Evolutionary conservation across 2,888 invertebrate species (phyloP).

Genomic region (Odontomyia ornata): DNA sequence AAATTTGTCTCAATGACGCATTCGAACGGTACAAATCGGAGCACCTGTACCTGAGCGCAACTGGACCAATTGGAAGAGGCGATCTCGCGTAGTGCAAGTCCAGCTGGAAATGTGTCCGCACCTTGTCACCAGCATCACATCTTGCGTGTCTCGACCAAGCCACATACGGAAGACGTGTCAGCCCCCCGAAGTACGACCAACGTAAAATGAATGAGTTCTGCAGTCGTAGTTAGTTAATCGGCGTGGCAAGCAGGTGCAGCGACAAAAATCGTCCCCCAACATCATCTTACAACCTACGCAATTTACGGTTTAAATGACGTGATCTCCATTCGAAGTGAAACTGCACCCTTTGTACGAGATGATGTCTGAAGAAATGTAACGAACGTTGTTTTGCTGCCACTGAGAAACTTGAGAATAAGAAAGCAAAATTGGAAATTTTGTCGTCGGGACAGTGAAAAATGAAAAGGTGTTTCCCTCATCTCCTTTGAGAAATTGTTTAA

Average conservation of each 20-base stretch:
- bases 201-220: not conserved
- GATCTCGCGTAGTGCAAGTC: not conserved
- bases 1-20: not conserved
- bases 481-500: too few relatives aligned
- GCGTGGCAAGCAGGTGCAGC: not conserved
- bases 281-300: not conserved
- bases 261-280: not conserved
- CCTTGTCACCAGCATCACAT: not conserved
- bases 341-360: too few relatives aligned
- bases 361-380: not conserved
- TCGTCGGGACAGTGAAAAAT: too few relatives aligned
- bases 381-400: too few relatives aligned
- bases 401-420: too few relatives aligned
- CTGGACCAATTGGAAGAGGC: not conserved
- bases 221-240: not conserved
- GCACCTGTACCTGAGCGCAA: conserved; percentile 30
- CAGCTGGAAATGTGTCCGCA: conserved; percentile 17
- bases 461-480: too few relatives aligned
- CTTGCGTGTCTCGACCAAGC: not conserved
- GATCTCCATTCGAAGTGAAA: not conserved
- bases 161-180: not conserved
- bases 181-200: not conserved
- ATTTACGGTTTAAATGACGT: not conserved
- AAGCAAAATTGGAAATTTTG: too few relatives aligned
- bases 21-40: too few relatives aligned